A percentile compares a stretch with the other conserved stretches of the same genome.
These are phyloP conservation scores for Hippopotamyrus pictus DNA, from an alignment of 2,797 vertebrate genomes.

Conservation along the genomic window DNA sequence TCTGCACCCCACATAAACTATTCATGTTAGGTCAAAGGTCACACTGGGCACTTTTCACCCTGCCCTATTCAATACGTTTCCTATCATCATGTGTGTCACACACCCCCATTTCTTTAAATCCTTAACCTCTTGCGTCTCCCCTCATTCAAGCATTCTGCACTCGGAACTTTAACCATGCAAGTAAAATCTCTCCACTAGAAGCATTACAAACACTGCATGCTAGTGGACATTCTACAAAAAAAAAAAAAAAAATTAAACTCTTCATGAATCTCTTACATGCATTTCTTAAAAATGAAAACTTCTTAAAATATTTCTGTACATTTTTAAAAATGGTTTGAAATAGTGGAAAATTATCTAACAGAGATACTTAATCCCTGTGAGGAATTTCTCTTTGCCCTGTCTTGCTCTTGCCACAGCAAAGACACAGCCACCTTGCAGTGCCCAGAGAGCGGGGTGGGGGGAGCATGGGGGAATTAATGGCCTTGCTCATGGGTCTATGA, in stretches of 20 bases:
- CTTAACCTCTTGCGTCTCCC: conserved; percentile 43
- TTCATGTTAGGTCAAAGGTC: background rate
- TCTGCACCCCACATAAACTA: background rate
- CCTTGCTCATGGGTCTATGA: background rate
- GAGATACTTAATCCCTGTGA: background rate
- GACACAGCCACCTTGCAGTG: background rate
- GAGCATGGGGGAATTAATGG: background rate
- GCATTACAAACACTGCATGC: conserved; percentile 56
- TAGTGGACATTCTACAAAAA: conserved; percentile 19
- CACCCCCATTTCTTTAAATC: conserved; percentile 37
- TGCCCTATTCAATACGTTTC: background rate
- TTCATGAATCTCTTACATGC: background rate
- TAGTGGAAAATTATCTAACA: background rate
- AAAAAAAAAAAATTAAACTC: background rate
- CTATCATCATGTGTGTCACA: background rate
- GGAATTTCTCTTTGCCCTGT: background rate
- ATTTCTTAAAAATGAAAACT: background rate
- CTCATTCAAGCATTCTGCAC: conserved; percentile 22
- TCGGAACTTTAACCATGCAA: conserved; percentile 38
- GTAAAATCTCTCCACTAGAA: conserved; percentile 40
- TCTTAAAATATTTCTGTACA: background rate
- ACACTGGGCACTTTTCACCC: background rate
- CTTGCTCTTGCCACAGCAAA: background rate
- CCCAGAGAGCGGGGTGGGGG: background rate
- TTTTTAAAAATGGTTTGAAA: background rate